Base-by-base conservation (phyloP, 1,140 invertebrate species). In the Macrobrachium nipponense region DNA sequence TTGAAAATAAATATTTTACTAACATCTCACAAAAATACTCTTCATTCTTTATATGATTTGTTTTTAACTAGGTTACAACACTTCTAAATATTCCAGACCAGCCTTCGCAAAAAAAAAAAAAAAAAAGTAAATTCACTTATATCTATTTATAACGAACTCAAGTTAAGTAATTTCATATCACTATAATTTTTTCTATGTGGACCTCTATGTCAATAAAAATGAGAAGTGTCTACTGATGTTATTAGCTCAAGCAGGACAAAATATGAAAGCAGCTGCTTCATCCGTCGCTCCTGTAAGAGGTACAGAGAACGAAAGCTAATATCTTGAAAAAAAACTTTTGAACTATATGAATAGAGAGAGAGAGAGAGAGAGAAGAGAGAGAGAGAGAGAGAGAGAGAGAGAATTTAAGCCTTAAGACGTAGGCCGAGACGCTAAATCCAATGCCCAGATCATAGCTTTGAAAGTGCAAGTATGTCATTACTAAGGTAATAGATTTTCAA, bases 351-450 rank as follows among this genome's bases (percentile, higher is more conserved):
- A 78, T n/a, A 23, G 59, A 82, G 51, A 72, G 43, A 27, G 59
- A 72, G n/a, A 60, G 66, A 23, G 80, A 51, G 64, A 70, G 70
- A 73, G 80, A 82, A 72, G 66, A 70, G 51, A 59, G 59, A 81
- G 62, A 68, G 43, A 68, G 20, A 18, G 44, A 17, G 51, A 73
- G 59, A 15, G 18, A 23, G 23, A 43, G 43, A 36, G 10, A 82
- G 51, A 12, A 8, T n/a, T 11, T 23, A 3, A 66, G 36, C 14
- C 5, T 27, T 6, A 80, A 27, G 58, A 15, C 60, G 27, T 61
- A 43, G 27, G 27, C 17, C 43, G n/a, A 36, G 18, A 62, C 7
- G 36, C 27, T n/a, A 43, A 64, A 36, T 17, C 11, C 59, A 58
- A 79, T 23, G 62, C n/a, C 59, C 5, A 18, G 36, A 23, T 20